phyloP scores from a whole-genome alignment of 2,113 vertebrate genomes.

The Eira barbara region DNA sequence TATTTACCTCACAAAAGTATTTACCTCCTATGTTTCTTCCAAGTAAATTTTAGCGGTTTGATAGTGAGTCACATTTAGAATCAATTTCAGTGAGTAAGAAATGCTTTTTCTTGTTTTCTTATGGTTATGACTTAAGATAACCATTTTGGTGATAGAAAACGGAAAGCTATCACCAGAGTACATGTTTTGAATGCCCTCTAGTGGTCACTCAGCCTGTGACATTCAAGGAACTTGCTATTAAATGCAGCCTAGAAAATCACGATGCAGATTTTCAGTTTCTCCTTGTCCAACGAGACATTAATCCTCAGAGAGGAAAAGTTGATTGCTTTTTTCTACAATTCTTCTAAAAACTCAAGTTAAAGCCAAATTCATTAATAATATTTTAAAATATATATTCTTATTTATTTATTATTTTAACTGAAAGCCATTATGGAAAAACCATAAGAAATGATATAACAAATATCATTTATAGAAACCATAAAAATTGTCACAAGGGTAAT shows the following conservation, averaged over 20 bases:
- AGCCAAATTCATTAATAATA: neutral
- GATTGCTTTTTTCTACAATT: neutral
- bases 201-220: neutral
- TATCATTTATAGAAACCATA: neutral
- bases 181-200: constrained; percentile 39
- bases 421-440: neutral
- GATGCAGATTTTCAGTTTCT: neutral
- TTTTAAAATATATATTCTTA: neutral
- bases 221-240: neutral
- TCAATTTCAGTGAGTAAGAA: neutral
- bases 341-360: neutral
- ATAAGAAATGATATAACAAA: neutral
- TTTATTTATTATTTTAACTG: neutral
- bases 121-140: neutral
- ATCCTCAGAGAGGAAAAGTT: neutral
- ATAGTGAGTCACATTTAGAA: neutral
- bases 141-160: neutral
- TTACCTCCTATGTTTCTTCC: neutral
- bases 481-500: neutral
- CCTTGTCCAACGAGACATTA: neutral
- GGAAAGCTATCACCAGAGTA: neutral
- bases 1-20: neutral
- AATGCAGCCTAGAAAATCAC: neutral
- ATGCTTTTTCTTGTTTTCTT: neutral
- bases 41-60: neutral